These are phyloP conservation scores for Metallyticus violacea DNA, from an alignment of 2,888 invertebrate species.

Conservation along the genomic window DNA sequence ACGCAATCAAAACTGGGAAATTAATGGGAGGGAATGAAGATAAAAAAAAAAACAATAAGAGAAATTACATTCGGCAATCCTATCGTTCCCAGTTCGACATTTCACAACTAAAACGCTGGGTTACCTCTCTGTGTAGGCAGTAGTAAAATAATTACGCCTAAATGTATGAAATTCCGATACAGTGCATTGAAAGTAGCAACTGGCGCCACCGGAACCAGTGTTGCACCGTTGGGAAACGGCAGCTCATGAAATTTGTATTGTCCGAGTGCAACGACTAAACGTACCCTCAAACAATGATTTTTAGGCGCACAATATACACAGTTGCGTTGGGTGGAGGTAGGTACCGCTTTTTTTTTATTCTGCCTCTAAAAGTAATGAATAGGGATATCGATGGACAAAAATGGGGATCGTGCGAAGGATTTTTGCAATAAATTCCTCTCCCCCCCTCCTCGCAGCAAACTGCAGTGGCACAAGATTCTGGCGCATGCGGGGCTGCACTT, in stretches of 20 bases:
- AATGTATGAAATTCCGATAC: neutral
- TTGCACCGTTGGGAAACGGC: neutral
- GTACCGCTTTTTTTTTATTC: neutral
- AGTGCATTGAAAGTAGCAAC: neutral
- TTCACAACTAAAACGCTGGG: neutral
- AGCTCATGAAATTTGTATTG: conserved; percentile 12
- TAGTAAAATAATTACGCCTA: neutral
- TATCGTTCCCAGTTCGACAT: neutral
- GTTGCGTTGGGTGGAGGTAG: neutral
- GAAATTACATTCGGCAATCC: neutral
- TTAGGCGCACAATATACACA: neutral
- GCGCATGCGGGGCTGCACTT: neutral
- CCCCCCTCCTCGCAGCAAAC: too few species aligned
- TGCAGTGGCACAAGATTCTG: neutral
- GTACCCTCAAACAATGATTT: neutral
- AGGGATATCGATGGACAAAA: conserved; percentile 5
- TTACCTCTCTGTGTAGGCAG: neutral
- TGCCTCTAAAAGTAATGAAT: conserved; percentile 10
- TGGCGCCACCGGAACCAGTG: neutral
- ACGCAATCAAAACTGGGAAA: neutral
- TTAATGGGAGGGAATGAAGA: neutral
- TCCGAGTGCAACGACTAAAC: neutral
- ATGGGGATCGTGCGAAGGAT: conserved; percentile 1
- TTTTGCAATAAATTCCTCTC: conserved; percentile 6
- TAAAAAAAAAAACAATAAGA: neutral